Percentiles rank a stretch among this genome's conserved stretches.
phyloP scores from a whole-genome alignment of 2,797 vertebrate species.

The Benthosema pterotum region DNA sequence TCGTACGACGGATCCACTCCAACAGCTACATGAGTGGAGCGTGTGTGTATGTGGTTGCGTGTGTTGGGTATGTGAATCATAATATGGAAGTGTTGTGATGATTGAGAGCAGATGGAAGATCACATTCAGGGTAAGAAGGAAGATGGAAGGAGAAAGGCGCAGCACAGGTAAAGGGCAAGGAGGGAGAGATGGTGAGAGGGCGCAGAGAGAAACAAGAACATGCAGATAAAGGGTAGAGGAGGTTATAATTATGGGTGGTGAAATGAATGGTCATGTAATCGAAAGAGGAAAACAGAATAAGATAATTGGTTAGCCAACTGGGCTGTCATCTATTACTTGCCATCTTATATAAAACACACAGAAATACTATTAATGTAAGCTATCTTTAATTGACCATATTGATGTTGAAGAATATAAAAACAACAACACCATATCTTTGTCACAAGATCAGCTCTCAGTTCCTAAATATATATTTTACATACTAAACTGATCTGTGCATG shows the following conservation, averaged over 20 bases:
- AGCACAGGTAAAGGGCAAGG: constrained; percentile 11
- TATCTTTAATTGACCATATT: neutral
- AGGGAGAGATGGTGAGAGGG: neutral
- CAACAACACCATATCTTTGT: neutral
- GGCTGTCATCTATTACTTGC: constrained; percentile 9
- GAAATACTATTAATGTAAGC: neutral
- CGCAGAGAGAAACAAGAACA: constrained; percentile 8
- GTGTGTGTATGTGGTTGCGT: constrained; percentile 7
- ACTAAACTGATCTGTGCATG: constrained; percentile 12
- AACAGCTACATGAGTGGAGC: constrained; percentile 80
- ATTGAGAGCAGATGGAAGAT: neutral
- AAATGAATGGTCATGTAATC: neutral
- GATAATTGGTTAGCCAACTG: constrained; percentile 24
- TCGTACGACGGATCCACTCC: constrained; percentile 98
- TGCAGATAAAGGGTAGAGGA: constrained; percentile 17
- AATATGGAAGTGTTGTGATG: constrained; percentile 21
- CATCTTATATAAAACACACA: neutral
- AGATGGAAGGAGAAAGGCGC: constrained; percentile 29
- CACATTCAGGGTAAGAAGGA: neutral
- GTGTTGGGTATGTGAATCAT: constrained; percentile 11
- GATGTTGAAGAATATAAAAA: too few relatives aligned
- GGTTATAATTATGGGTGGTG: constrained; percentile 25
- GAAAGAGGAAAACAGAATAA: constrained; percentile 34
- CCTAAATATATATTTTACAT: neutral
- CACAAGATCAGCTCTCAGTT: neutral